Base-by-base conservation (phyloP, 1,140 invertebrate species). In the Arion vulgaris region DNA sequence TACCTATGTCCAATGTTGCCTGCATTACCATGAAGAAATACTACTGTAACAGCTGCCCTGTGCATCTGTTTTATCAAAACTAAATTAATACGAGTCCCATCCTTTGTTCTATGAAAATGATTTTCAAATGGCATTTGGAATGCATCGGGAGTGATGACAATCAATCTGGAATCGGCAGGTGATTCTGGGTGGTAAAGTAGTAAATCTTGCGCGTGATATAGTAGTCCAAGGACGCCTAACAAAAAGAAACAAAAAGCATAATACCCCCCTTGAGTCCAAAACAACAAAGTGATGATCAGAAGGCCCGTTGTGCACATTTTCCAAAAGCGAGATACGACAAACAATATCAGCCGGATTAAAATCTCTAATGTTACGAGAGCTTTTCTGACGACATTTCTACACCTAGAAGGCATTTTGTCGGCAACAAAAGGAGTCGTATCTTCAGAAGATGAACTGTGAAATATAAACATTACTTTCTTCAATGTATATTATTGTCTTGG, bases 1-100 rank as follows among this genome's bases (percentile, higher is more conserved):
- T 86, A 96, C 95, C 96, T 95, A 91, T 98, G 97, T 0, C 97
- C 97, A 94, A 98, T 97, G 91, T 99, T 98, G 28, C 97, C 97
- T 82, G 97, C 97, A 95, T 98, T 98, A 15, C 97, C 97, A 94
- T 99, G 97, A 74, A 99, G 95, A 93, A 96, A 98, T 28, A 98
- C 92, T 85, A 98, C 92, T 0, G 97, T 98, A 26, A 38, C 1
- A 32, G 80, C 45, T 36, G 71, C 86, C 51, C 79, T 69, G 49
- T 94, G 94, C 13, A 94, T 92, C 91, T 98, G 97, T 89, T 95
- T 95, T 80, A 98, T 96, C 86, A 98, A 95, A 89, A 97, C 97
- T 88, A 96, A 95, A 89, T 98, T 96, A 76, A 98, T 93, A 85
- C 95, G 95, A 2, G 95, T 95, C 11, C 95, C 95, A 94, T 98